phyloP scores from a whole-genome alignment of 2,888 invertebrate genomes.

The Eurytoma adleriae region DNA sequence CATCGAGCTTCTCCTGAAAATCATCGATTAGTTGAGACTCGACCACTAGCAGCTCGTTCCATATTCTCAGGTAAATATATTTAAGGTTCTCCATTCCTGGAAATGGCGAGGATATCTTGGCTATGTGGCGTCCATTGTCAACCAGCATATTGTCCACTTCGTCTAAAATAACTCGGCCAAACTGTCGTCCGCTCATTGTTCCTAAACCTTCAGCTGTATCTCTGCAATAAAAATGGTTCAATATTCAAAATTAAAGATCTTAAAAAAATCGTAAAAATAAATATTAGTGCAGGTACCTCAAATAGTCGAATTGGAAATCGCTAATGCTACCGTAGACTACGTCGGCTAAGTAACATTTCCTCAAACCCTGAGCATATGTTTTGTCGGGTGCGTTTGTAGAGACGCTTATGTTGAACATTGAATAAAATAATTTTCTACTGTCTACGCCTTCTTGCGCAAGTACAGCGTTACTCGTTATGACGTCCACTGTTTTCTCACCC shows the following conservation, averaged over 20 bases:
- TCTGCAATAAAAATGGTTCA: conserved; percentile 55
- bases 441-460: conserved; percentile 63
- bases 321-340: conserved; percentile 70
- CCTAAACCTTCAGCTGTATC: conserved; percentile 69
- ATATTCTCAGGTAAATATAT: conserved; percentile 57
- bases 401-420: conserved; percentile 64
- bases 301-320: conserved; percentile 69
- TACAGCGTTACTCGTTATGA: conserved; percentile 70
- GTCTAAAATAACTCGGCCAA: conserved; percentile 70
- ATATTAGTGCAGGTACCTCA: conserved; percentile 32
- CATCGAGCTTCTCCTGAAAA: conserved; percentile 54
- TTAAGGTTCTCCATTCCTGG: conserved; percentile 70
- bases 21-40: conserved; percentile 52
- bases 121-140: conserved; percentile 73
- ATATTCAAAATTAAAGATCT: background rate
- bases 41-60: conserved; percentile 51
- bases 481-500: conserved; percentile 65
- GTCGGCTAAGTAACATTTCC: conserved; percentile 59
- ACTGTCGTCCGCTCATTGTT: conserved; percentile 64
- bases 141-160: conserved; percentile 75
- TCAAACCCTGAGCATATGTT: conserved; percentile 49
- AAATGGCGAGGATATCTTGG: conserved; percentile 71
- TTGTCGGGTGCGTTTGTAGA: conserved; percentile 64
- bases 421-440: conserved; percentile 60
- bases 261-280: too few species aligned